These are phyloP conservation scores for Lycodopsis pacificus DNA, from an alignment of 2,797 vertebrate genomes.

Conservation along the genomic window DNA sequence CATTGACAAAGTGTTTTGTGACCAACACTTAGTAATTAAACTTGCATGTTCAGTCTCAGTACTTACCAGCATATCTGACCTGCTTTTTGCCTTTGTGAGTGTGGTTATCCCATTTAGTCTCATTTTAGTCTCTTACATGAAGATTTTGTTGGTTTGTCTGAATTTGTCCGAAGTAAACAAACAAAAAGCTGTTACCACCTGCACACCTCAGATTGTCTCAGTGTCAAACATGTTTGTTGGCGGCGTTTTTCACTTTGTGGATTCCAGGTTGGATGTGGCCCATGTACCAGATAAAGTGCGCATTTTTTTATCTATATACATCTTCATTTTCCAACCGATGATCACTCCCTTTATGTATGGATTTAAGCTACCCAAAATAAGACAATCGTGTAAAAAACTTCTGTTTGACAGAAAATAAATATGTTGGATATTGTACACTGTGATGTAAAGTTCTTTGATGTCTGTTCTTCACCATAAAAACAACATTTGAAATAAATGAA, in stretches of 20 bases:
- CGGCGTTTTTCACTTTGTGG: slow-evolving; percentile 31
- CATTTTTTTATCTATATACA: slow-evolving; percentile 53
- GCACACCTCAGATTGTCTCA: slow-evolving; percentile 61
- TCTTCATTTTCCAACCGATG: slow-evolving; percentile 46
- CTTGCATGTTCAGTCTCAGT: slow-evolving; percentile 48
- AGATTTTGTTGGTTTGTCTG: slow-evolving; percentile 58
- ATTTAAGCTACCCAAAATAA: slow-evolving; percentile 50
- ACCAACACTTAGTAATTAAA: slow-evolving; percentile 46
- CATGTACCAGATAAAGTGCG: slow-evolving; percentile 16
- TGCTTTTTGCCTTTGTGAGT: slow-evolving; percentile 10
- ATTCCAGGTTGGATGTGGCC: slow-evolving; percentile 34
- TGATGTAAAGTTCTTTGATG: background rate
- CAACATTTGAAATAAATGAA: background rate
- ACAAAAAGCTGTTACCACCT: slow-evolving; percentile 60
- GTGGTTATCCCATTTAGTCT: slow-evolving; percentile 39
- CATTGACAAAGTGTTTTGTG: slow-evolving; percentile 64
- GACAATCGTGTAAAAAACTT: slow-evolving; percentile 37
- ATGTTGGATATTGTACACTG: background rate
- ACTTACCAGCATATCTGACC: slow-evolving; percentile 25
- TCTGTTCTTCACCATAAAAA: background rate
- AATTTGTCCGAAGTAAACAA: slow-evolving; percentile 31
- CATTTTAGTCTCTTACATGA: slow-evolving; percentile 57
- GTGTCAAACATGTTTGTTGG: slow-evolving; percentile 52
- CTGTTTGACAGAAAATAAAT: slow-evolving; percentile 16
- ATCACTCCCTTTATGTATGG: slow-evolving; percentile 62